Conservation (phyloP, 1,140 invertebrate species). For the Ceratosolen fusciceps region DNA sequence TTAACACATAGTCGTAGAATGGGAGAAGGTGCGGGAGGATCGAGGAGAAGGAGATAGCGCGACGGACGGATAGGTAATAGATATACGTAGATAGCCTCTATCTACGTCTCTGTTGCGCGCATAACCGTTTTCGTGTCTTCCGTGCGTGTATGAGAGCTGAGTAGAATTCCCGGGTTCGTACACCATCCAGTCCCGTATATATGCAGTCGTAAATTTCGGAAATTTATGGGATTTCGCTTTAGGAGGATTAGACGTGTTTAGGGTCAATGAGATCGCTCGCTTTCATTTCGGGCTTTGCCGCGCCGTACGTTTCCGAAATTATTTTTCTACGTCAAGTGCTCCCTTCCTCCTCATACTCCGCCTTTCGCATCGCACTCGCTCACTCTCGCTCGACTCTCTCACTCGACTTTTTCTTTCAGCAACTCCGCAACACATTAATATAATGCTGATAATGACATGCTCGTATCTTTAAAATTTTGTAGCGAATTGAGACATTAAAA, state of each 20-base stretch:
- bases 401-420: not conserved
- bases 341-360: too few species aligned
- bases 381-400: too few species aligned
- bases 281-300: conserved; percentile 28
- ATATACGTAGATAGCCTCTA: not conserved
- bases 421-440: conserved; percentile 5
- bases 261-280: conserved; percentile 44
- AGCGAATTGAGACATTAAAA: conserved; percentile 29
- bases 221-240: conserved; percentile 58
- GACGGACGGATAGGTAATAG: not conserved
- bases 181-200: conserved; percentile 5
- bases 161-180: conserved; percentile 26
- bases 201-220: conserved; percentile 60
- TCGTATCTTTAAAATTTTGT: conserved; percentile 19
- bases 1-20: not conserved
- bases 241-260: conserved; percentile 51
- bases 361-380: too few species aligned
- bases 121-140: too few species aligned
- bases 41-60: too few species aligned
- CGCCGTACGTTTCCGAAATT: conserved; percentile 29
- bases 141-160: conserved; percentile 21
- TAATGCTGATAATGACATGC: not conserved
- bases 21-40: too few species aligned
- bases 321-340: conserved; percentile 36
- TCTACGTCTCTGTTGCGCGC: too few species aligned